Evolutionary conservation across 2,888 invertebrate genomes (phyloP), one percentile per base, ranked within the genome.

Genomic region (Plusia festucae): DNA sequence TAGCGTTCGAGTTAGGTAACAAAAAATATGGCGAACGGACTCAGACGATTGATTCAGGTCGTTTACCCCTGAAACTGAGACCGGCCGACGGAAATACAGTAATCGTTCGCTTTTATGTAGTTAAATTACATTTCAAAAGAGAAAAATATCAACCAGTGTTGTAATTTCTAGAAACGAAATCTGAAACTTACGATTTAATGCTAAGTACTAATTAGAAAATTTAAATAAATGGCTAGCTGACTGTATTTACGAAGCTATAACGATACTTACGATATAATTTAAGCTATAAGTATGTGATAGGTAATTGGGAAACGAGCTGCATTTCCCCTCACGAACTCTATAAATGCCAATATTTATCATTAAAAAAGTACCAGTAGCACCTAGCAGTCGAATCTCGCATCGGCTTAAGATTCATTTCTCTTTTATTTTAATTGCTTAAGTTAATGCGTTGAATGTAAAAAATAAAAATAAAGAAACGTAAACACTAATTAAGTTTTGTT

Each of bases 31-130:
- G 75, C 81, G 82, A 85, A 82, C 82, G 84, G 85, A 82, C 82
- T 79, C 85, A 81, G 83, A 79, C 90, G 86, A 92, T 91, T 90
- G 90, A 89, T 80, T 83, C 82, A 75, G 94, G 93, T 90, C 93
- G 81, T 82, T 93, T 86, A 93, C 92, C 93, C 79, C 88, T 88
- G 82, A 89, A 91, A 88, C 87, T 74, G 83, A 82, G 83, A 77
- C 77, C 68, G 79, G 60, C 82, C 71, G 78, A 79, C 81, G 40
- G 72, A 78, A 75, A 79, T 85, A 87, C 88, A 73, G 84, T 84
- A 83, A 82, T 82, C 82, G 78, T 82, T 75, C 56, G 53, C 56
- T 70, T 68, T 73, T 78, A 56, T 65, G 49, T 54, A 69, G 62
- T 60, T 75, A 67, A 53, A 76, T 67, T 75, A 64, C 68, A 67